Evolutionary conservation across 2,113 vertebrate genomes (phyloP).

Genomic region (Poicephalus meyeri): DNA sequence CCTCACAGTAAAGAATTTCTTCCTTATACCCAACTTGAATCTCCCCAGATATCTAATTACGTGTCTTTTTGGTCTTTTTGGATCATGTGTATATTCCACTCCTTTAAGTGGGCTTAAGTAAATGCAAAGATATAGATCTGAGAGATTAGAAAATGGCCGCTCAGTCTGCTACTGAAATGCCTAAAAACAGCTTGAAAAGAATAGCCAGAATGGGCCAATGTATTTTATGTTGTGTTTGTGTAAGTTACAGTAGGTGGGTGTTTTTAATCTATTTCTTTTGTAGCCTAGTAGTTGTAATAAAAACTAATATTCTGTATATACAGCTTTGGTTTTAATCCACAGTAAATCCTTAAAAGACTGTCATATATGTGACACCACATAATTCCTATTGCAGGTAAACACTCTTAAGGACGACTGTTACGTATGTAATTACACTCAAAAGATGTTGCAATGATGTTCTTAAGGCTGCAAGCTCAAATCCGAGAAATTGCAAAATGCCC

Average conservation of each 20-base stretch:
- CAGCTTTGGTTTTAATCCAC: neutral
- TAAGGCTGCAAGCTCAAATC: neutral
- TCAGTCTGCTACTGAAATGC: neutral
- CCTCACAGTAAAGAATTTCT: neutral
- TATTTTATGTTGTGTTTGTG: neutral
- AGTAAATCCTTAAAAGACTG: neutral
- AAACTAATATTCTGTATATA: neutral
- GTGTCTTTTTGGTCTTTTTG: neutral
- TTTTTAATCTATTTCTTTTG: neutral
- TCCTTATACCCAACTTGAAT: neutral
- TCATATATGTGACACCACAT: neutral
- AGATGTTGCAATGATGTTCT: neutral
- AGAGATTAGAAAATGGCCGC: neutral
- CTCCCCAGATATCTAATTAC: neutral
- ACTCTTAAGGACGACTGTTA: neutral
- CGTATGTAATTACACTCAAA: neutral
- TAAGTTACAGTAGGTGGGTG: neutral
- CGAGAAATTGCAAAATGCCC: neutral
- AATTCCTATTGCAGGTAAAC: neutral
- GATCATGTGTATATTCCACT: neutral
- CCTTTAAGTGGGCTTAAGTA: neutral
- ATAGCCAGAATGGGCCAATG: neutral
- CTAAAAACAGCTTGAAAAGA: neutral
- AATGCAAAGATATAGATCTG: neutral
- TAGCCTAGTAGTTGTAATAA: neutral